Evolutionary conservation across 2,797 vertebrate genomes (phyloP).

Genomic region (Cirrhinus molitorella): DNA sequence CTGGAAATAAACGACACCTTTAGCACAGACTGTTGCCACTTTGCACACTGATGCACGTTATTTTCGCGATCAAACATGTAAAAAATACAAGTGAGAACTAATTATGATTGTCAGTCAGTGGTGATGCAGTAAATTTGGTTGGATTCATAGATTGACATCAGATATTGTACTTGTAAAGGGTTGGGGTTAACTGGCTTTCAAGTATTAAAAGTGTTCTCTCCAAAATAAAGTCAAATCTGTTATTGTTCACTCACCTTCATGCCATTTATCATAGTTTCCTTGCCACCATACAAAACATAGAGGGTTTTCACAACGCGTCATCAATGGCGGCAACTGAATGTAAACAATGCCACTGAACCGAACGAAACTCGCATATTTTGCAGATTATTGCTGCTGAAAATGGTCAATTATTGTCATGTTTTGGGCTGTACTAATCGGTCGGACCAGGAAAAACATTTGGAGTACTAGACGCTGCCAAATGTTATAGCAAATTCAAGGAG

Average conservation of each 20-base stretch:
- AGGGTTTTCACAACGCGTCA: too few relatives aligned
- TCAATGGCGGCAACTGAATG: too few relatives aligned
- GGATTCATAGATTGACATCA: slow-evolving; percentile 56
- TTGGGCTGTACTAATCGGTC: too few relatives aligned
- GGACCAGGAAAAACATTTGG: too few relatives aligned
- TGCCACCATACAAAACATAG: not conserved
- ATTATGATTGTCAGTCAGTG: slow-evolving; percentile 76
- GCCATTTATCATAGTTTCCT: not conserved
- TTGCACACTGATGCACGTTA: not conserved
- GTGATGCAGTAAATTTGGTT: slow-evolving; percentile 55
- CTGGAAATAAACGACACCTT: slow-evolving; percentile 28
- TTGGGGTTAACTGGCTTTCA: slow-evolving; percentile 23
- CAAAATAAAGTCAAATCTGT: not conserved
- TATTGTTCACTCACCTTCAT: slow-evolving; percentile 2
- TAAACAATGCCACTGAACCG: too few relatives aligned
- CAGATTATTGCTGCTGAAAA: too few relatives aligned
- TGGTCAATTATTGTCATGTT: too few relatives aligned
- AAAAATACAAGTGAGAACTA: slow-evolving; percentile 3
- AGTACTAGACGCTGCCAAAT: too few relatives aligned
- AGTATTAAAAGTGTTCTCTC: not conserved
- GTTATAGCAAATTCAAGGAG: too few relatives aligned
- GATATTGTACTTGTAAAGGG: slow-evolving; percentile 59
- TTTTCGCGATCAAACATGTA: not conserved
- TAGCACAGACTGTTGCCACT: slow-evolving; percentile 7
- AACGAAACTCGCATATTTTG: too few relatives aligned